phyloP scores from a whole-genome alignment of 2,888 invertebrate genomes.

The Tortricodes alternella region DNA sequence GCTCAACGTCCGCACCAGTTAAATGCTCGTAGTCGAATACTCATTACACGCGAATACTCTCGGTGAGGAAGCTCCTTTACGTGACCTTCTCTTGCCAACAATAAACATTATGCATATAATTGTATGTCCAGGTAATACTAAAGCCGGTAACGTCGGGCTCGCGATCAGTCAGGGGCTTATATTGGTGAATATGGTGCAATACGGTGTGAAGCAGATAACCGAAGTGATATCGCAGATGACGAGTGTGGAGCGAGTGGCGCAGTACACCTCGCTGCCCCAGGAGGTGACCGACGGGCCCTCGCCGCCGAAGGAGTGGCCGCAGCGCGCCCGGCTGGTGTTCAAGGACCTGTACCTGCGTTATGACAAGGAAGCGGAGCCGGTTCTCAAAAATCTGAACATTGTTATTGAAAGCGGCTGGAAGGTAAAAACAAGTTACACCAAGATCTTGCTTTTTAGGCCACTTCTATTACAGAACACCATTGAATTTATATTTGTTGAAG shows the following conservation, averaged over 20 bases:
- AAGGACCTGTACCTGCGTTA: slow-evolving; percentile 85
- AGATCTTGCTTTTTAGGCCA: no score
- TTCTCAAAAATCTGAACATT: slow-evolving; percentile 86
- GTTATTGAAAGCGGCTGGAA: slow-evolving; percentile 85
- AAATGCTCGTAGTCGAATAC: no score
- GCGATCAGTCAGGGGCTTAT: slow-evolving; percentile 88
- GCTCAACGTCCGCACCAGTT: no score
- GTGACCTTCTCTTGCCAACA: no score
- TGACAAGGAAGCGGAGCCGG: slow-evolving; percentile 83
- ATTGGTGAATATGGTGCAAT: slow-evolving; percentile 91
- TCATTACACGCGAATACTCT: no score
- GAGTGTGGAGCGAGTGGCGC: slow-evolving; percentile 90
- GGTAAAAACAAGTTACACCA: slow-evolving; percentile 72
- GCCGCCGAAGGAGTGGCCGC: slow-evolving; percentile 85
- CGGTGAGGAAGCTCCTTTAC: no score
- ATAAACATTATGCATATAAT: no score
- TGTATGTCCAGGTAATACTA: slow-evolving; percentile 68
- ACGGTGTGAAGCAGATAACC: slow-evolving; percentile 90
- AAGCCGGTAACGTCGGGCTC: slow-evolving; percentile 87
- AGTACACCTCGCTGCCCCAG: slow-evolving; percentile 88
- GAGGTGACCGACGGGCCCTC: slow-evolving; percentile 86
- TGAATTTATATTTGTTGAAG: no score
- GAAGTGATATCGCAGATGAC: slow-evolving; percentile 91
- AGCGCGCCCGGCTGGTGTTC: slow-evolving; percentile 83
- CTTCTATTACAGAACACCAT: no score